Evolutionary conservation across 2,888 invertebrate species (phyloP).

Genomic region (Trichopria drosophilae): DNA sequence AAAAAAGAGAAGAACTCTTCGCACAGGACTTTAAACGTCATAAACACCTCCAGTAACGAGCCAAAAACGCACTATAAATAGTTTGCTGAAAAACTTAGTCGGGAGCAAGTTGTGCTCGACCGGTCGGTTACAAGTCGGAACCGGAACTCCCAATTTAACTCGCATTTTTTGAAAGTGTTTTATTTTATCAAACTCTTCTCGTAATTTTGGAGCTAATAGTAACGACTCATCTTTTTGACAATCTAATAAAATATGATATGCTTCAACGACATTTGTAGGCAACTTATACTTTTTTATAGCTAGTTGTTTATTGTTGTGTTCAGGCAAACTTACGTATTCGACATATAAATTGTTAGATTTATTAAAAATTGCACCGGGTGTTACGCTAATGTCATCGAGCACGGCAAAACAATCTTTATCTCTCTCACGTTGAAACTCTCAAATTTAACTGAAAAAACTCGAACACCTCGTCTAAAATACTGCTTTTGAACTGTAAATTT

Average conservation of each 20-base stretch:
- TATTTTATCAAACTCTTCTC: conserved; percentile 1
- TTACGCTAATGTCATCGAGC: conserved; percentile 32
- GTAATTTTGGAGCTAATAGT: conserved; percentile 13
- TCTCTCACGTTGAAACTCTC: conserved; percentile 19
- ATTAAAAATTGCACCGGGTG: conserved; percentile 15
- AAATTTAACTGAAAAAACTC: too few relatives aligned
- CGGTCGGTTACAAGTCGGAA: too few relatives aligned
- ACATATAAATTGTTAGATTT: conserved; percentile 9
- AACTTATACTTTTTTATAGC: conserved; percentile 34
- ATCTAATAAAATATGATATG: conserved; percentile 10
- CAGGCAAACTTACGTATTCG: conserved; percentile 20
- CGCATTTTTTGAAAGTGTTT: conserved; percentile 19
- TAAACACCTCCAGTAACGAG: too few relatives aligned
- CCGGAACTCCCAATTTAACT: too few relatives aligned
- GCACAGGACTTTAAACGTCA: too few relatives aligned
- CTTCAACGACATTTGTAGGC: conserved; percentile 20
- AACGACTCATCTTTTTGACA: conserved; percentile 11
- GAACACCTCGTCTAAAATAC: conserved; percentile 27
- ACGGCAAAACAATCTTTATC: conserved; percentile 23
- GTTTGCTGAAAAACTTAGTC: too few relatives aligned
- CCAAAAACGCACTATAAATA: too few relatives aligned
- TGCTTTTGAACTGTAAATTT: conserved; percentile 23
- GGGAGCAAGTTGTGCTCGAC: too few relatives aligned
- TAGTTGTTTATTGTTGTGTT: conserved; percentile 17
- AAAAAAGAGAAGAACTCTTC: too few relatives aligned